Conservation (phyloP, 2,888 invertebrate species). For the Seladonia tumulorum region DNA sequence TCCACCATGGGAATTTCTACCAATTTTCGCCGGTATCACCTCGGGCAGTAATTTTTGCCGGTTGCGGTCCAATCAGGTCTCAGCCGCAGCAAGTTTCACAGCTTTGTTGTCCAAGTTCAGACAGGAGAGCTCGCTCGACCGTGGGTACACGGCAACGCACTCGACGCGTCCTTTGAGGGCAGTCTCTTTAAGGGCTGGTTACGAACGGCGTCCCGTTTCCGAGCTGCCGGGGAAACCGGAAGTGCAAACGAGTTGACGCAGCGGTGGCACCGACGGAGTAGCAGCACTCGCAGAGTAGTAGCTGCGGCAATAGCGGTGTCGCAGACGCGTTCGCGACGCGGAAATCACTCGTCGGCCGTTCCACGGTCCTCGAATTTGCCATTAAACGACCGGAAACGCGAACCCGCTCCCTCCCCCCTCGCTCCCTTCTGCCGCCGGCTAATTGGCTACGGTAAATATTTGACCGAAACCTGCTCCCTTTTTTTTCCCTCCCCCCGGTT, state of each 20-base stretch:
- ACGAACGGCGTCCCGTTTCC: slow-evolving; percentile 65
- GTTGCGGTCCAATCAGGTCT: slow-evolving; percentile 1
- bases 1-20: background rate
- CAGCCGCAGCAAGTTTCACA: slow-evolving; percentile 6
- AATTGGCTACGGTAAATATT: slow-evolving; percentile 53
- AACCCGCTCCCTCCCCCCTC: background rate
- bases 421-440: slow-evolving; percentile 3
- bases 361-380: slow-evolving; percentile 27
- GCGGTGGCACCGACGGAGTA: background rate
- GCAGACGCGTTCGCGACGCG: slow-evolving; percentile 9
- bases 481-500: background rate
- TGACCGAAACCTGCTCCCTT: background rate
- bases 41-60: background rate
- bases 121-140: slow-evolving; percentile 20
- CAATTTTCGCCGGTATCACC: background rate
- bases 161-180: slow-evolving; percentile 56
- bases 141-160: slow-evolving; percentile 33
- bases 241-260: slow-evolving; percentile 38
- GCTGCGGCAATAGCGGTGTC: slow-evolving; percentile 3
- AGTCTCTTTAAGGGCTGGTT: slow-evolving; percentile 52
- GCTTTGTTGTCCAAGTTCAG: slow-evolving; percentile 29
- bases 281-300: background rate
- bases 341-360: slow-evolving; percentile 5
- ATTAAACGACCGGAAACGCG: slow-evolving; percentile 34
- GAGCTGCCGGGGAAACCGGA: slow-evolving; percentile 39